Base-by-base conservation (phyloP, 2,113 vertebrate genomes). In the Xiphias gladius region DNA sequence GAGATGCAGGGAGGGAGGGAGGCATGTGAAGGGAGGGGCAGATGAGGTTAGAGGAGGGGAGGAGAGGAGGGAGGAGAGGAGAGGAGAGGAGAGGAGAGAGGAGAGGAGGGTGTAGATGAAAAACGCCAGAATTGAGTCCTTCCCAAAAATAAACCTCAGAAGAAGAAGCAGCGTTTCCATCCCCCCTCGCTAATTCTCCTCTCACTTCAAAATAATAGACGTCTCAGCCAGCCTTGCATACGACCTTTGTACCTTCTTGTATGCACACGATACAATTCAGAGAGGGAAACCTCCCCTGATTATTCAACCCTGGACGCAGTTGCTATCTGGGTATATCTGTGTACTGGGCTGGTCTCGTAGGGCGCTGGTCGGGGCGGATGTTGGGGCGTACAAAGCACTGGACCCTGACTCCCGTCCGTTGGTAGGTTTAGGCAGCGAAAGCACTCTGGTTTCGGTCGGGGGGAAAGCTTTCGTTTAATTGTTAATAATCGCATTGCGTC, bases 121-220 rank as follows among this genome's bases (percentile, higher is more conserved):
- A 70, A 20, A 52, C 6, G 46, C 50, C 52, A 63, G 58, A 79
- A 78, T 65, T 7, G 43, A 86, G 79, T 80, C 41, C 37, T 70
- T 78, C 78, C 80, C 83, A 62, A 91, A 93, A 91, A 91, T 92
- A 91, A 83, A 85, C 76, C 85, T 79, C 72, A 84, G 58, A 57
- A 77, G 68, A 80, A 70, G 68, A 55, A 43, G 26, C 4, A 8
- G n/a, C n/a, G 1, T 22, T 43, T 37, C 61, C 46, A 22, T 1
- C 43, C 48, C 20, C 59, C 26, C 2, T 20, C 6, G 3, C 59
- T 30, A 32, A 61, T 61, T 73, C 73, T 67, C 41, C 26, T 41
- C 64, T 71, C 68, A 17, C 65, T 61, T 65, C 30, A 48, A 59
- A 69, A 79, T 68, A 83, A 61, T 0, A 69, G 54, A 79, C 43